Base-by-base conservation (phyloP, 2,113 vertebrate genomes). In the Mirounga angustirostris region DNA sequence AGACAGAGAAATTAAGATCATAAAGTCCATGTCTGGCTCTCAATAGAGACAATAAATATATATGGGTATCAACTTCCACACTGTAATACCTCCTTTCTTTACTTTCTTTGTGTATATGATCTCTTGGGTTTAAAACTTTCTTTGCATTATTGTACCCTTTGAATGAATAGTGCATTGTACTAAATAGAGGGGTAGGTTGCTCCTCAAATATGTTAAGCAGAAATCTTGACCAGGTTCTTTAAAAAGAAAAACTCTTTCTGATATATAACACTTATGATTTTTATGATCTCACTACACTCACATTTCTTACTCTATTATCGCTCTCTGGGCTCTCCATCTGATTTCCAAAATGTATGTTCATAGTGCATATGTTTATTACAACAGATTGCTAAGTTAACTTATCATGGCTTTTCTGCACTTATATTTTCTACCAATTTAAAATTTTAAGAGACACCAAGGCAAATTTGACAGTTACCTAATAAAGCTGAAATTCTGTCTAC, bases 391-490 rank as follows among this genome's bases (percentile, higher is more conserved):
- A 95, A 91, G 71, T 96, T 96, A 84, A 86, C 91, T 91, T 91
- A 93, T 79, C 91, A 81, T 80, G 89, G 86, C 73, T 97, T 94
- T 89, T 91, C 56, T 81, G 89, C 89, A 71, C 94, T 96, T 93
- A 61, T 81, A 81, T 93, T 95, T 97, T 94, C 58, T 97, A 58
- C 33, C 8, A 50, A 94, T 80, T 97, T 97, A 87, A 97, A 95
- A 87, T 91, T 97, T 95, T 97, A 97, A 95, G 97, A 97, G 94
- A 91, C 78, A 96, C 78, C 10, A 69, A 97, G 95, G 96, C 96
- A 88, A 96, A 95, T 94, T 50, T 94, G 94, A 97, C 95, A 98
- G 96, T 81, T 95, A 89, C 69, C 94, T 97, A 95, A 95, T 97
- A 97, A 97, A 98, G 82, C 93, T 95, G 46, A 61, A 95, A 97